Conservation (phyloP, 2,888 invertebrate genomes). For the Augochlorella aurata region DNA sequence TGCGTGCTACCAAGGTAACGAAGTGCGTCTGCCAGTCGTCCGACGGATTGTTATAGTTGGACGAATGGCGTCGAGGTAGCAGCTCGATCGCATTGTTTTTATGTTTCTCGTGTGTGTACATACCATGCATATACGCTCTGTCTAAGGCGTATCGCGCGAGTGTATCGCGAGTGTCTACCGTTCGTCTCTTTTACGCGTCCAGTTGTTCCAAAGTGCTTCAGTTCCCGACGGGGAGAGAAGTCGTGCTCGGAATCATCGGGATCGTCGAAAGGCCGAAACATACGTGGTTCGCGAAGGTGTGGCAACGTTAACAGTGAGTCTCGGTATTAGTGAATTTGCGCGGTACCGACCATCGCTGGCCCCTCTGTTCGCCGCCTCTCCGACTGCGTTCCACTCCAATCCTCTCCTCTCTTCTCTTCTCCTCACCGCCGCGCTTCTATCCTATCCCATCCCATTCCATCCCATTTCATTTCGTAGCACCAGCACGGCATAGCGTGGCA, state of each 20-base stretch:
- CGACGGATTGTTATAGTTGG: slow-evolving; percentile 63
- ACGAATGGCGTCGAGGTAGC: slow-evolving; percentile 70
- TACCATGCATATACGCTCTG: slow-evolving; percentile 53
- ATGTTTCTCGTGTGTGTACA: slow-evolving; percentile 62
- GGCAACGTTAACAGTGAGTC: slow-evolving; percentile 57
- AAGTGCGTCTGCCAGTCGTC: slow-evolving; percentile 56
- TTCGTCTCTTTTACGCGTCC: slow-evolving; percentile 37
- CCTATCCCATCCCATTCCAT: not conserved
- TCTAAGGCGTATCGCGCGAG: slow-evolving; percentile 54
- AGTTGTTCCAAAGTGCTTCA: slow-evolving; percentile 19
- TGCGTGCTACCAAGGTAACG: slow-evolving; percentile 62
- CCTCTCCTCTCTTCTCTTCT: not conserved
- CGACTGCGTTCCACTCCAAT: slow-evolving; percentile 17
- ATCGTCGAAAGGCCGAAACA: slow-evolving; percentile 6
- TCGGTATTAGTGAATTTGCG: slow-evolving; percentile 43
- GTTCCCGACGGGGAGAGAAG: slow-evolving; percentile 18
- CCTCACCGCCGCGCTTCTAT: not conserved
- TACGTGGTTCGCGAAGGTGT: slow-evolving; percentile 47
- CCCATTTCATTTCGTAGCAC: not conserved
- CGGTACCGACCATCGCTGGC: slow-evolving; percentile 39
- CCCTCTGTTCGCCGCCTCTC: slow-evolving; percentile 21
- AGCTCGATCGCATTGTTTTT: slow-evolving; percentile 75
- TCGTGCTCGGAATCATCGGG: not conserved
- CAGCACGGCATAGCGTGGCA: not conserved
- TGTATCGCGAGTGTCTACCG: slow-evolving; percentile 40